Conservation (phyloP, 37 sponge, comb jelly and placozoan genomes). For the Tethya wilhelma region DNA sequence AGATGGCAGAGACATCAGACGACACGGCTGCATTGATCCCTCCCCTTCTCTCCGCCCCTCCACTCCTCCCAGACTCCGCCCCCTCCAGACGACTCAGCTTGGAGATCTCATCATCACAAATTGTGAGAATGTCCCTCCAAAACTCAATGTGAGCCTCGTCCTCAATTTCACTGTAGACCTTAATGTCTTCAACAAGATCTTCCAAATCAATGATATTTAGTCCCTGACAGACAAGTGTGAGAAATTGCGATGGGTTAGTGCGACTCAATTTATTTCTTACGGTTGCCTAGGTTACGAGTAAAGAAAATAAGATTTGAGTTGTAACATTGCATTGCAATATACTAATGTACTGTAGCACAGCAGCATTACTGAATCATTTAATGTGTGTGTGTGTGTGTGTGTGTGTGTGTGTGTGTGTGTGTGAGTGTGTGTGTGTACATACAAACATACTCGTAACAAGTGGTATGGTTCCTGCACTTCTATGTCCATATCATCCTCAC, state of each 20-base stretch:
- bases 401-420: background rate
- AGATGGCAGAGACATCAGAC: conserved; percentile 78
- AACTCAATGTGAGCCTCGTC: conserved; percentile 69
- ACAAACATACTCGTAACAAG: conserved; percentile 61
- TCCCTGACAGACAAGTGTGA: conserved; percentile 46
- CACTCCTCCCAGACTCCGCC: conserved; percentile 30
- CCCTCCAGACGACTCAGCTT: conserved; percentile 69
- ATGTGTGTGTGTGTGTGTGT: conserved; percentile 5
- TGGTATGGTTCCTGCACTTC: conserved; percentile 91
- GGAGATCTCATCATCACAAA: conserved; percentile 84
- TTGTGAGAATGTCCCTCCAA: conserved; percentile 89
- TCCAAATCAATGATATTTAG: conserved; percentile 86
- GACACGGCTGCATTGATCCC: conserved; percentile 88
- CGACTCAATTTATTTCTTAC: no score
- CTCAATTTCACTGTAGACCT: conserved; percentile 91
- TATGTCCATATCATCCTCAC: conserved; percentile 79
- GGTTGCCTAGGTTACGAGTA: background rate
- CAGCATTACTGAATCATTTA: background rate
- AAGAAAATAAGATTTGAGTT: background rate
- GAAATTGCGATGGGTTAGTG: background rate
- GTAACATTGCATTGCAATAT: no score
- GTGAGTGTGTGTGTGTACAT: background rate
- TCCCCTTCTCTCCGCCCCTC: conserved; percentile 63
- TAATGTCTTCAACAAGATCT: conserved; percentile 96
- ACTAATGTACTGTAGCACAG: no score